Evolutionary conservation across 2,797 vertebrate genomes (phyloP).

Genomic region (Hypotaenidia okinawae): DNA sequence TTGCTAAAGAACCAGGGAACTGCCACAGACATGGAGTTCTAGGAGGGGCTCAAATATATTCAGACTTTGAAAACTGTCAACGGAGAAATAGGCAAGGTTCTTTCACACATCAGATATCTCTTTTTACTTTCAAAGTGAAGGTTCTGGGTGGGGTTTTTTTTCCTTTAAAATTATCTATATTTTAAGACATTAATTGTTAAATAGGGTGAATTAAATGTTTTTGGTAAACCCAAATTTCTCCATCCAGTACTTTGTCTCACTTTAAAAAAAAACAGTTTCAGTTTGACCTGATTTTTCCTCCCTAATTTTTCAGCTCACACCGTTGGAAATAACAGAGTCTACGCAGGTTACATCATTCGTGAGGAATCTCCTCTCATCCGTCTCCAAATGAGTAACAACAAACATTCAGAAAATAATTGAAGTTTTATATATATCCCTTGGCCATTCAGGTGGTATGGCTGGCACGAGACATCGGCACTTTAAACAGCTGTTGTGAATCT

Average conservation of each 20-base stretch:
- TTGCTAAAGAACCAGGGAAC: neutral
- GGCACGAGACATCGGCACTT: constrained; percentile 56
- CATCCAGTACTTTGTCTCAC: constrained; percentile 20
- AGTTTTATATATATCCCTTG: constrained; percentile 73
- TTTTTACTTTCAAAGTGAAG: neutral
- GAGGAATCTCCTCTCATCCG: constrained; percentile 69
- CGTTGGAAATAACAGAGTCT: constrained; percentile 62
- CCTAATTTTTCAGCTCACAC: constrained; percentile 67
- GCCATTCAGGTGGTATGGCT: constrained; percentile 72
- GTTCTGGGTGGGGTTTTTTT: neutral
- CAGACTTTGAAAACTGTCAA: neutral
- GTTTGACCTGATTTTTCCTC: constrained; percentile 70
- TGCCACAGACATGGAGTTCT: neutral
- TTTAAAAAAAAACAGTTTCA: constrained; percentile 33
- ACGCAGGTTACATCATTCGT: constrained; percentile 50
- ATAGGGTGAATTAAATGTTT: neutral
- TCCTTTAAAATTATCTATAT: neutral
- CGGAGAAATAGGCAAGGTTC: neutral
- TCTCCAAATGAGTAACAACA: constrained; percentile 70
- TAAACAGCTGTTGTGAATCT: constrained; percentile 71
- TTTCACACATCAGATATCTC: neutral
- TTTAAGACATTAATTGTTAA: neutral
- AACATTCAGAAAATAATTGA: constrained; percentile 68
- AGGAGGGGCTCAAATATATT: neutral
- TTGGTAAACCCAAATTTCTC: constrained; percentile 1